Base-by-base conservation (phyloP, 2,888 invertebrate genomes). In the Meteorus colon region DNA sequence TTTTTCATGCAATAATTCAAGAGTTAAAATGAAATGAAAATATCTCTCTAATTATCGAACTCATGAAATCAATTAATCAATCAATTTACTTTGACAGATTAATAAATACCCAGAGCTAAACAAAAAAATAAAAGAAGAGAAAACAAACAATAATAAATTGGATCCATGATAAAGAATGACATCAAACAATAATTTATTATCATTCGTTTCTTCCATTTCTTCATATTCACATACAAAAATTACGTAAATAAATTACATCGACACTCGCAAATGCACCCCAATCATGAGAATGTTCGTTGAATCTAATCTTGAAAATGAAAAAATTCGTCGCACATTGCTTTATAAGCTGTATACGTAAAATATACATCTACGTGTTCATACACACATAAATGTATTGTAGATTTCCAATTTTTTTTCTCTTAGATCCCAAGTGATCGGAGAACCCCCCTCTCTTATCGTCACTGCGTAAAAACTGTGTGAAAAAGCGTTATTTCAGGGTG, bases 401-500 rank as follows among this genome's bases (percentile, higher is more conserved):
- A 63, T 41, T 71, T 60, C 70, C 31, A 51, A 51, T 73, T 68
- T 29, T 69, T 66, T 70, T 65, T 19, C 0, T 19, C 0, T 19
- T 19, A 1, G n/a, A 19, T n/a, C 55, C 55, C 55, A 41, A 41
- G 41, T 41, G 41, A 41, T 41, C 41, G 41, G 41, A 8, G 12
- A 12, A 68, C 72, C 76, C 74, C 68, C 74, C 59, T 73, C 60
- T n/a, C 55, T 55, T 55, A 55, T 55, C 72, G 59, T 55, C 29
- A 79, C 78, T 74, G 81, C 76, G 81, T 84, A 88, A 87, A 87
- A 88, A 87, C 83, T 88, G 86, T 88, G 88, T 88, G 88, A 89
- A 89, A 89, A 89, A 89, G 84, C 89, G 89, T 89, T 89, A 88
- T 87, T 89, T 86, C 79, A 83, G 88, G 88, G 87, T 88, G 89